Percentiles rank a stretch among this genome's conserved stretches.
Evolutionary conservation across 2,113 vertebrate genomes (phyloP).

Genomic region (Pangasianodon gigas): DNA sequence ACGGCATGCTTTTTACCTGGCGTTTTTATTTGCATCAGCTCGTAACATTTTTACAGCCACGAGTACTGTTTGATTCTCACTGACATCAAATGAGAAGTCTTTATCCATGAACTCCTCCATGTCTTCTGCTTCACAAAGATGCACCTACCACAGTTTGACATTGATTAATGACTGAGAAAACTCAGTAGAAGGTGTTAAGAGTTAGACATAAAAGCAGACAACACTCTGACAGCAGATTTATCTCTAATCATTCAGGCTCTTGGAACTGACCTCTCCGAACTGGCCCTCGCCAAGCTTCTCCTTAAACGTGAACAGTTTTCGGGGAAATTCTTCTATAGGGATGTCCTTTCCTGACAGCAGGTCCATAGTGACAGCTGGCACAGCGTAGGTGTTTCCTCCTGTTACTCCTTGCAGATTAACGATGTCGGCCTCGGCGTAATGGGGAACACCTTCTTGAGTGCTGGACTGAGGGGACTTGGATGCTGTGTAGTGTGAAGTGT

Average conservation of each 20-base stretch:
- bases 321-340: constrained; percentile 89
- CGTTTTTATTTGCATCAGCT: constrained; percentile 96
- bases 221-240: not conserved
- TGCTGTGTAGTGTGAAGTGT: constrained; percentile 54
- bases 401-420: constrained; percentile 96
- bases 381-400: constrained; percentile 92
- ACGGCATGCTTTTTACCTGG: constrained; percentile 75
- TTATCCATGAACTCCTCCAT: constrained; percentile 91
- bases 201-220: not conserved
- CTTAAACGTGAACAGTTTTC: constrained; percentile 90
- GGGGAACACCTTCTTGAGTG: constrained; percentile 85
- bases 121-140: constrained; percentile 94
- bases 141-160: constrained; percentile 76
- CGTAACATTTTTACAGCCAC: constrained; percentile 98
- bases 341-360: constrained; percentile 91
- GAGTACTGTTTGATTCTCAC: constrained; percentile 75
- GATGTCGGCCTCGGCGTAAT: constrained; percentile 96
- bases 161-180: not conserved
- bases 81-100: constrained; percentile 82
- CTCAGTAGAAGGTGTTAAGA: not conserved
- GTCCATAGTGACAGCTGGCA: constrained; percentile 94
- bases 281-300: constrained; percentile 98
- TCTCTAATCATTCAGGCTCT: not conserved
- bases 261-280: constrained; percentile 89
- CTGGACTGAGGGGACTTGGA: constrained; percentile 75